These are phyloP conservation scores for Apodemia hepburni DNA, from an alignment of 2,888 invertebrate species.

Conservation along the genomic window DNA sequence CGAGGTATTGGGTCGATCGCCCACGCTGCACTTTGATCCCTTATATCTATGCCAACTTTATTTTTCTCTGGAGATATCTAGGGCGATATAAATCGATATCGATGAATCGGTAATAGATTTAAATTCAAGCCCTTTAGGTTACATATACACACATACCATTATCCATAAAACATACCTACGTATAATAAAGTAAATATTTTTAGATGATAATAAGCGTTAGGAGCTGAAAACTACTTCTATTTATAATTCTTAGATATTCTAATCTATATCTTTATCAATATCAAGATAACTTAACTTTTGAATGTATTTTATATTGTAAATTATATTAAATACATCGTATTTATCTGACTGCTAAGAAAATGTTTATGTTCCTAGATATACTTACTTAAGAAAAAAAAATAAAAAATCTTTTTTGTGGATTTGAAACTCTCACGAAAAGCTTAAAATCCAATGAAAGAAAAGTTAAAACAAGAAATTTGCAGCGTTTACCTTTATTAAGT, in stretches of 20 bases:
- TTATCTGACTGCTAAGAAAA: too few relatives aligned
- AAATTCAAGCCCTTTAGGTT: neutral
- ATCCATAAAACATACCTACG: neutral
- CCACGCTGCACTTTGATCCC: constrained; percentile 76
- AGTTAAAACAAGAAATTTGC: too few relatives aligned
- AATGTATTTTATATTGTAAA: too few relatives aligned
- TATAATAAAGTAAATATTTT: neutral
- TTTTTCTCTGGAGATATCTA: constrained; percentile 70
- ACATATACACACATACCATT: neutral
- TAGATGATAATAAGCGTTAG: neutral
- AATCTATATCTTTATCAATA: too few relatives aligned
- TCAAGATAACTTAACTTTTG: too few relatives aligned
- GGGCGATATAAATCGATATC: constrained; percentile 48
- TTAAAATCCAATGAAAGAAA: too few relatives aligned
- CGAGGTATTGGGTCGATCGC: constrained; percentile 75
- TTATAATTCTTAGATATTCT: neutral
- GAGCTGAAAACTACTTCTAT: neutral
- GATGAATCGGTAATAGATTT: constrained; percentile 29
- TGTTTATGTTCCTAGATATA: too few relatives aligned
- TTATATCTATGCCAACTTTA: constrained; percentile 75
- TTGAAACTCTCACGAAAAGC: too few relatives aligned
- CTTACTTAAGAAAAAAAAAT: too few relatives aligned
- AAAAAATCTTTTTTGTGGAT: too few relatives aligned
- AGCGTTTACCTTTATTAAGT: too few relatives aligned
- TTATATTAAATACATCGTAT: too few relatives aligned